A percentile compares a stretch with the other conserved stretches of the same genome.
Conservation (phyloP, 2,797 vertebrate species). For the Chrysocyon brachyurus region DNA sequence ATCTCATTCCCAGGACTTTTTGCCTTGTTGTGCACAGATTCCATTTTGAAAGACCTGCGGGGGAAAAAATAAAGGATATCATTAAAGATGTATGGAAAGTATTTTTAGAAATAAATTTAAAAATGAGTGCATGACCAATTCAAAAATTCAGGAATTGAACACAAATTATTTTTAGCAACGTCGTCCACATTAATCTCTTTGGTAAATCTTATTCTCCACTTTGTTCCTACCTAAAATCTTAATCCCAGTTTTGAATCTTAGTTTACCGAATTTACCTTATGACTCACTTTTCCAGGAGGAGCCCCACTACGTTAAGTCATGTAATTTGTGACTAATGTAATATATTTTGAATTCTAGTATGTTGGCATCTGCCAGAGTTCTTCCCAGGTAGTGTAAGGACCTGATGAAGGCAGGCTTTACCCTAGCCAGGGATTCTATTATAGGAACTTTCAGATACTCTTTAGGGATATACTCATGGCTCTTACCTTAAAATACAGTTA, state of each 20-base stretch:
- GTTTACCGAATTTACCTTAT: background rate
- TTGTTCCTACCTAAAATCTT: background rate
- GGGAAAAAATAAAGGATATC: background rate
- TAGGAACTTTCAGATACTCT: background rate
- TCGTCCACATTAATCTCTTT: background rate
- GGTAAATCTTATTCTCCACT: background rate
- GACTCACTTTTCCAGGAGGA: background rate
- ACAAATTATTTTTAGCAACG: background rate
- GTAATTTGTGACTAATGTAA: background rate
- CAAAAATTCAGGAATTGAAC: background rate
- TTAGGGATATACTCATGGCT: background rate
- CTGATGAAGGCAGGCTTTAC: background rate
- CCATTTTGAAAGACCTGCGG: constrained; percentile 85
- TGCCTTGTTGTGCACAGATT: constrained; percentile 82
- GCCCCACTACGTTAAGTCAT: background rate
- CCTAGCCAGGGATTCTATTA: background rate
- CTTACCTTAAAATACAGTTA: constrained; percentile 38
- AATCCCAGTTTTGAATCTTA: background rate
- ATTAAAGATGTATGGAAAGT: background rate
- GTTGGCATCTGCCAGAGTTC: background rate
- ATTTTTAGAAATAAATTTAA: background rate
- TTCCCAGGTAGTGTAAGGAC: background rate
- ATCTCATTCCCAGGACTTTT: constrained; percentile 75
- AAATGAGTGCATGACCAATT: background rate
- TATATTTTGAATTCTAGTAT: background rate